Evolutionary conservation across 2,113 vertebrate genomes (phyloP).

Genomic region (Paralichthys olivaceus): DNA sequence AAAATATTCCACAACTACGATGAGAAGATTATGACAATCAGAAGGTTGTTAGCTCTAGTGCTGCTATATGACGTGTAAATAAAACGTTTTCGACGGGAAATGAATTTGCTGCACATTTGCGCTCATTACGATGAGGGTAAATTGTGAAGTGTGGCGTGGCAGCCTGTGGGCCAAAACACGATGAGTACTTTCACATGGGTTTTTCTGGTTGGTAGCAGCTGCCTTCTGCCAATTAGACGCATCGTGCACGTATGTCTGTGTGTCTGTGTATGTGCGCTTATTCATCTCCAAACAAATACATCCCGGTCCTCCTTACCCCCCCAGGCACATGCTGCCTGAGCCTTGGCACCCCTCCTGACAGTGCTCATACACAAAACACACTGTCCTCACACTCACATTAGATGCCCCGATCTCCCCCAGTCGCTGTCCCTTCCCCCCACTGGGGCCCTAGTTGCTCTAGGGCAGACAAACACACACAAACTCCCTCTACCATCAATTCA

Average conservation of each 20-base stretch:
- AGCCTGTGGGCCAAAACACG: conserved; percentile 65
- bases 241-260: conserved; percentile 26
- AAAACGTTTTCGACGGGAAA: conserved; percentile 60
- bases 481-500: conserved; percentile 50
- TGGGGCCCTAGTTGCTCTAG: conserved; percentile 11
- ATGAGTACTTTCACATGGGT: conserved; percentile 66
- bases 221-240: conserved; percentile 78
- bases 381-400: conserved; percentile 33
- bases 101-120: conserved; percentile 62
- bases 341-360: conserved; percentile 51
- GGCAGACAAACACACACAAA: conserved; percentile 41
- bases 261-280: conserved; percentile 22
- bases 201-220: conserved; percentile 77
- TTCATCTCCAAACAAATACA: conserved; percentile 58
- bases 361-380: conserved; percentile 37
- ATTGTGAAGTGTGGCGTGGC: conserved; percentile 74
- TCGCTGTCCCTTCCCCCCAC: conserved; percentile 25
- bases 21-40: conserved; percentile 36
- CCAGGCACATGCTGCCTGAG: conserved; percentile 43
- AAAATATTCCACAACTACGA: conserved; percentile 3
- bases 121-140: conserved; percentile 55
- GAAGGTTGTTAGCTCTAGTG: conserved; percentile 31
- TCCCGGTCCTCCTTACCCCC: conserved; percentile 35
- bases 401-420: conserved; percentile 4
- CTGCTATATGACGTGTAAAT: conserved; percentile 60